phyloP scores from a whole-genome alignment of 2,888 invertebrate species.

The Pollenia angustigena region DNA sequence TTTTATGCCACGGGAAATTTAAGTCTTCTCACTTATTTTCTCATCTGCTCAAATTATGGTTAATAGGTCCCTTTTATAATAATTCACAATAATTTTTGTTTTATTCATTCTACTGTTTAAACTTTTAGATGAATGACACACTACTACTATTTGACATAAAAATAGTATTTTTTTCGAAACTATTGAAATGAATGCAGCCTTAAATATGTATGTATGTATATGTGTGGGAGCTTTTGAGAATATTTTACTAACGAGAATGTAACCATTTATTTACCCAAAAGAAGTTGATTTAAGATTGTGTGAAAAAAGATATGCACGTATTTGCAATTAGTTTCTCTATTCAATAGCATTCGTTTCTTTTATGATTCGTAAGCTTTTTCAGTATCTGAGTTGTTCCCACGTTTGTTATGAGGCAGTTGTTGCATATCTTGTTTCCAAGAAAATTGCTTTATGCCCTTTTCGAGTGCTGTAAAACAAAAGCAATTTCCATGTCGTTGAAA shows the following conservation, averaged over 20 bases:
- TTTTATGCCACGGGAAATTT: too few relatives aligned
- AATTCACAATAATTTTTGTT: too few relatives aligned
- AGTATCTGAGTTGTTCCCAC: slow-evolving; percentile 39
- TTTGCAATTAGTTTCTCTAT: slow-evolving; percentile 63
- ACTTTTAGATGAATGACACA: slow-evolving; percentile 6
- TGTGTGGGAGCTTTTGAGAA: slow-evolving; percentile 19
- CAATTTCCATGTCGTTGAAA: slow-evolving; percentile 29
- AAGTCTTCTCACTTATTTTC: too few relatives aligned
- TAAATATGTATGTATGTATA: background rate
- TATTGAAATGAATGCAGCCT: slow-evolving; percentile 9
- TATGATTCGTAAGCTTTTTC: slow-evolving; percentile 33
- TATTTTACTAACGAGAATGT: background rate
- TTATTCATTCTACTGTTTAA: background rate
- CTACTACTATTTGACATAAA: background rate
- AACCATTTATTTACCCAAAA: slow-evolving; percentile 12
- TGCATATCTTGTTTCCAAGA: slow-evolving; percentile 36
- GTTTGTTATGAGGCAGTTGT: background rate
- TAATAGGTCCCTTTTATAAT: background rate
- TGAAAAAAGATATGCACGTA: slow-evolving; percentile 70
- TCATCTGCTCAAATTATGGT: background rate
- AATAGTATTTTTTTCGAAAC: background rate
- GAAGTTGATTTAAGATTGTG: slow-evolving; percentile 69
- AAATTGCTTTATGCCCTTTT: slow-evolving; percentile 57
- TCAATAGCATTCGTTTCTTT: slow-evolving; percentile 42
- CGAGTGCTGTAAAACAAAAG: slow-evolving; percentile 25